Evolutionary conservation across 2,113 vertebrate genomes (phyloP), one percentile per base, ranked within the genome.

Genomic region (Nannospalax galili): DNA sequence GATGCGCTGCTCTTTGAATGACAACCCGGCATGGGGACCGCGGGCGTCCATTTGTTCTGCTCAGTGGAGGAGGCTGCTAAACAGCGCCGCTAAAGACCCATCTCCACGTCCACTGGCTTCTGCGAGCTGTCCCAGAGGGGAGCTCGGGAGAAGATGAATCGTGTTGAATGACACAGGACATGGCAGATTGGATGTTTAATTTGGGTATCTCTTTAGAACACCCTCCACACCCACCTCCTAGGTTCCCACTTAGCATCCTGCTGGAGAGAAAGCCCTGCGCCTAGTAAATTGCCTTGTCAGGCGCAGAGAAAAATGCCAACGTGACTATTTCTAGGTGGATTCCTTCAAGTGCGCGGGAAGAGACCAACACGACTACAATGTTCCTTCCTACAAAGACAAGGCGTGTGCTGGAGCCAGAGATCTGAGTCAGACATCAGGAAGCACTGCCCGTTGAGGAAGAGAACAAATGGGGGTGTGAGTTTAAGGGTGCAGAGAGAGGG

Each of bases 111-210:
- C 32, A 0, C 42, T 0, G 62, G 93, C 96, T 89, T 86, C 91
- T n/a, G 78, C n/a, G 93, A 96, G 91, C 70, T 17, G 10, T 81
- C 72, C 67, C 88, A 90, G 95, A 20, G 35, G 92, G 94, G 62
- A 82, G 74, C 88, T 67, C 4, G 0, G 62, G 87, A 94, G 90
- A 90, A 94, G 94, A 93, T 82, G 88, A 95, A 94, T 93, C 58
- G 69, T 35, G 12, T 45, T 96, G 95, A 97, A 78, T 95, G 96
- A 91, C 84, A 90, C 70, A 56, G 92, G 95, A 92, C 96, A 78
- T 65, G 94, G 92, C 95, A 97, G 94, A 97, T 85, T 96, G 94
- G 90, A 89, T 97, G 96, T 95, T 97, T 95, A 97, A 97, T 97
- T 93, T 92, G 96, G 85, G 88, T 77, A 81, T 91, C 93, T 90